phyloP scores from a whole-genome alignment of 2,888 invertebrate genomes.

The Lycaena phlaeas region DNA sequence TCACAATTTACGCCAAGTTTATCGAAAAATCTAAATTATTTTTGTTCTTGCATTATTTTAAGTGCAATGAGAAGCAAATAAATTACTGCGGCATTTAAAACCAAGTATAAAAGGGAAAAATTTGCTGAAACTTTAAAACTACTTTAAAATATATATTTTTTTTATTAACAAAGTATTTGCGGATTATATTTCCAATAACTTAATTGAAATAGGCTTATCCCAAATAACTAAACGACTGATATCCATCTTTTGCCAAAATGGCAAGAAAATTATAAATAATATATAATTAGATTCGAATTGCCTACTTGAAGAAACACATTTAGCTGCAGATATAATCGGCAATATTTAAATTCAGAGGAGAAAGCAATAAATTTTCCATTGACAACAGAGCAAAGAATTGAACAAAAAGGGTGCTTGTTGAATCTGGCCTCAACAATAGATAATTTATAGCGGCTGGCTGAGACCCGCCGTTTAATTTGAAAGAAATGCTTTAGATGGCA shows the following conservation, averaged over 20 bases:
- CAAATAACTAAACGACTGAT: background rate
- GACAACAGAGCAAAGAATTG: conserved; percentile 67
- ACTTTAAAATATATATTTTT: no score
- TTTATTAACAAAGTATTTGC: no score
- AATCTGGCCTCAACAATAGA: conserved; percentile 62
- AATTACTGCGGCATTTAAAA: no score
- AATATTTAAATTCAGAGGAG: conserved; percentile 63
- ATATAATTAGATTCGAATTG: background rate
- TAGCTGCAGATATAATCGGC: conserved; percentile 44
- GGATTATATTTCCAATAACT: no score
- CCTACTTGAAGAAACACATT: background rate
- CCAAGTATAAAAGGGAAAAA: no score
- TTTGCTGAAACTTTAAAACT: no score
- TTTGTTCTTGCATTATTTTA: no score
- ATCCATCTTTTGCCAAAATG: background rate
- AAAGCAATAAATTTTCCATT: conserved; percentile 67
- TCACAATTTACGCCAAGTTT: no score
- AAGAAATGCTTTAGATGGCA: conserved; percentile 26
- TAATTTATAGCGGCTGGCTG: conserved; percentile 63
- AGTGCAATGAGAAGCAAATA: no score
- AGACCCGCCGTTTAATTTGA: conserved; percentile 38
- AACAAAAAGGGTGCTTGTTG: conserved; percentile 68
- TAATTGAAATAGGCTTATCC: no score
- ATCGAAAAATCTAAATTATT: no score
- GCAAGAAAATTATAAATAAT: background rate